A percentile compares a stretch with the other conserved stretches of the same genome.
phyloP scores from a whole-genome alignment of 2,113 vertebrate genomes.

The Neodon shergylaensis region DNA sequence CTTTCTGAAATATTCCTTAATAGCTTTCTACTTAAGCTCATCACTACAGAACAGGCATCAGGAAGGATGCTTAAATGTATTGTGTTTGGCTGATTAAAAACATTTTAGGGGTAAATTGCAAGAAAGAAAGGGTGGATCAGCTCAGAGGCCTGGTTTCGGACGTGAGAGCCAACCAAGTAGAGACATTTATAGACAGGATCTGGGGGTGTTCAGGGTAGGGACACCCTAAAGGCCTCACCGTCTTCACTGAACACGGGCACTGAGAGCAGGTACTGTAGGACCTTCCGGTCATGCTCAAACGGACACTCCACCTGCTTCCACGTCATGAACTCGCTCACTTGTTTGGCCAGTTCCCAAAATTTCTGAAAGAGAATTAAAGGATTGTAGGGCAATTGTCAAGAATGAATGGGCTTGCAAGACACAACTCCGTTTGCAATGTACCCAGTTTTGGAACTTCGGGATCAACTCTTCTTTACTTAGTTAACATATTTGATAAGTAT shows the following conservation, averaged over 20 bases:
- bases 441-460: background rate
- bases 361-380: conserved; percentile 86
- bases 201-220: background rate
- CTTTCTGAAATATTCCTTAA: background rate
- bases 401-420: background rate
- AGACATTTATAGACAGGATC: background rate
- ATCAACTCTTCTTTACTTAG: background rate
- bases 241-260: conserved; percentile 94
- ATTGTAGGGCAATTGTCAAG: background rate
- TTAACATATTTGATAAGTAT: background rate
- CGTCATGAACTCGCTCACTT: conserved; percentile 95
- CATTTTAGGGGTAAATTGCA: background rate
- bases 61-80: background rate
- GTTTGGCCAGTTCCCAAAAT: conserved; percentile 97
- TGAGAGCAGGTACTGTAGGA: conserved; percentile 94
- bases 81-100: background rate
- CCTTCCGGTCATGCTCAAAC: conserved; percentile 94
- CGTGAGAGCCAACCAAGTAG: too few relatives aligned
- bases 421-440: background rate
- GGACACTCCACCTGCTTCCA: conserved; percentile 98
- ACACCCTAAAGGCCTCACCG: conserved; percentile 81
- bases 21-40: background rate
- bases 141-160: background rate
- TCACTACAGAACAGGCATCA: background rate
- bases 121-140: background rate